These are phyloP conservation scores for Athalia cordata DNA, from an alignment of 2,888 invertebrate genomes.

Conservation along the genomic window DNA sequence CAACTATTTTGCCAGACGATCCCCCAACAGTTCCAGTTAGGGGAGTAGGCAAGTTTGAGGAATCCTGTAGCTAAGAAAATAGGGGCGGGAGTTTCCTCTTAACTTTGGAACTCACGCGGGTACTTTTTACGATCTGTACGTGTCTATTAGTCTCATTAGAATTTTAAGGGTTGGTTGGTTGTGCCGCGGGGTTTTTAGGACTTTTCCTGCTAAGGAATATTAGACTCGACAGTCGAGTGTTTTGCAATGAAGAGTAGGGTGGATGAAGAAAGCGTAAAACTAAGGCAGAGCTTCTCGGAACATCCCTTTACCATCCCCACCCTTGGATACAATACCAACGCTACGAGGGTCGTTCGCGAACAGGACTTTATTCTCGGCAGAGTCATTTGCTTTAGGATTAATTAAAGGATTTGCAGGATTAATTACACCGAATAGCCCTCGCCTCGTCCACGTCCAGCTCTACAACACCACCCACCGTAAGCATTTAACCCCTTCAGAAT, in stretches of 20 bases:
- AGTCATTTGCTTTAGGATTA: slow-evolving; percentile 60
- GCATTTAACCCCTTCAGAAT: neutral
- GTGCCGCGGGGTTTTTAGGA: too few species aligned
- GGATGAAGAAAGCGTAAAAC: too few species aligned
- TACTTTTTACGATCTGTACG: slow-evolving; percentile 68
- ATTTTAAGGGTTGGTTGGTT: neutral
- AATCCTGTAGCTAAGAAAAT: neutral
- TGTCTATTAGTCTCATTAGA: slow-evolving; percentile 70
- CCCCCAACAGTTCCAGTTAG: too few species aligned
- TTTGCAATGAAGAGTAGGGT: too few species aligned
- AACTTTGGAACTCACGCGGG: slow-evolving; percentile 61
- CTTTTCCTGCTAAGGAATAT: too few species aligned
- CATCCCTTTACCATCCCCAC: too few species aligned
- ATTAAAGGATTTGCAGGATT: slow-evolving; percentile 60
- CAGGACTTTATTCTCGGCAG: slow-evolving; percentile 55
- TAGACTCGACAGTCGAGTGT: too few species aligned
- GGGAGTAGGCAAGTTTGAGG: too few species aligned
- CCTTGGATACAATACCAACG: too few species aligned
- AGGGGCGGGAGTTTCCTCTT: slow-evolving; percentile 50
- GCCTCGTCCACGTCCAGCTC: neutral
- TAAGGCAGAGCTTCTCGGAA: too few species aligned
- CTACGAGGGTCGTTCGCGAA: slow-evolving; percentile 14
- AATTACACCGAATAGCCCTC: slow-evolving; percentile 43
- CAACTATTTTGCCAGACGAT: too few species aligned
- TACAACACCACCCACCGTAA: neutral